Evolutionary conservation across 2,113 vertebrate species (phyloP).

Genomic region (Myodes glareolus): DNA sequence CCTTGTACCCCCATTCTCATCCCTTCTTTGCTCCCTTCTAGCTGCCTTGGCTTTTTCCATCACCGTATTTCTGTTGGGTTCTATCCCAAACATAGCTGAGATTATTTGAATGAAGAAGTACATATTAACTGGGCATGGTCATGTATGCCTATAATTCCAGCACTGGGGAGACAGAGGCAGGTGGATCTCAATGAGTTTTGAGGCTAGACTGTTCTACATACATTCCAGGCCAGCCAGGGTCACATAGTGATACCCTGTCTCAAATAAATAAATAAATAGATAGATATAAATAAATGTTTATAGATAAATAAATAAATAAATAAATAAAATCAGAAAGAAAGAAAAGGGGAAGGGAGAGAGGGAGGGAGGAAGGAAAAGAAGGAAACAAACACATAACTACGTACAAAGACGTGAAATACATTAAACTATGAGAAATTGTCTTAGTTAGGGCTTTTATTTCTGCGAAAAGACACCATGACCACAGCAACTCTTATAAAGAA

Average conservation of each 20-base stretch:
- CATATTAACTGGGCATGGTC: background rate
- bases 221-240: background rate
- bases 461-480: background rate
- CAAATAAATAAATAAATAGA: background rate
- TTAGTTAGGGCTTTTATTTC: background rate
- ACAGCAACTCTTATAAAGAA: background rate
- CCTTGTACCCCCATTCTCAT: background rate
- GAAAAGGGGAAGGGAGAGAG: background rate
- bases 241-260: background rate
- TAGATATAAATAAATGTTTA: background rate
- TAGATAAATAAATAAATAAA: background rate
- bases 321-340: background rate
- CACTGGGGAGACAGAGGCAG: background rate
- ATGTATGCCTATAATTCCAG: background rate
- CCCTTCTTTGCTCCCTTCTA: background rate
- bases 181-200: background rate
- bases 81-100: background rate
- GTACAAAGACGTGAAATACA: background rate
- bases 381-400: background rate
- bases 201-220: background rate
- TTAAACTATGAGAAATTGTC: background rate
- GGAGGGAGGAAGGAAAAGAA: background rate
- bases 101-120: background rate
- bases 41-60: background rate
- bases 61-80: accelerated